Percentiles rank a stretch among this genome's conserved stretches.
Evolutionary conservation across 2,113 vertebrate genomes (phyloP).

Genomic region (Amphilophus citrinellus): DNA sequence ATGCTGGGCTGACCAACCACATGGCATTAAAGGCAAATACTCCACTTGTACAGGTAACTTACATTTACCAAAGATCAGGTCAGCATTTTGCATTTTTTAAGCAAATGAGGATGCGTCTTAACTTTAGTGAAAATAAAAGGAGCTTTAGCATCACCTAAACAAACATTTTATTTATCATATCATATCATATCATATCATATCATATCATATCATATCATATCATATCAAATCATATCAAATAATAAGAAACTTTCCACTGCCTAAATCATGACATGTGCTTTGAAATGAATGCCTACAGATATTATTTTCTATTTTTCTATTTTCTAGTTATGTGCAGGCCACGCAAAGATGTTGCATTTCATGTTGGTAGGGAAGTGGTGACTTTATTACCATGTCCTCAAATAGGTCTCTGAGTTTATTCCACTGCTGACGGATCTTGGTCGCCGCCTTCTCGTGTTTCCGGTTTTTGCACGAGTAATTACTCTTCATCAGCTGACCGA

Average conservation of each 20-base stretch:
- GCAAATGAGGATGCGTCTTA: neutral
- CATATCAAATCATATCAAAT: neutral
- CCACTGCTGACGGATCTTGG: constrained; percentile 74
- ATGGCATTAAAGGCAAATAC: constrained; percentile 87
- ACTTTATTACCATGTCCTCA: constrained; percentile 68
- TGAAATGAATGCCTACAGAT: neutral
- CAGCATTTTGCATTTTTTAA: constrained; percentile 21
- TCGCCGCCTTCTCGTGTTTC: constrained; percentile 73
- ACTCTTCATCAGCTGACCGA: constrained; percentile 80
- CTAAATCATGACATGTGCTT: neutral
- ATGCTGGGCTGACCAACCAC: constrained; percentile 78
- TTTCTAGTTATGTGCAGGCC: neutral
- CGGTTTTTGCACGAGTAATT: constrained; percentile 79
- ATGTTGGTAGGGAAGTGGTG: neutral
- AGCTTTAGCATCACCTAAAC: neutral
- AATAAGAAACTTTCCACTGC: neutral
- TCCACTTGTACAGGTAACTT: constrained; percentile 48
- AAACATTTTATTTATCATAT: neutral
- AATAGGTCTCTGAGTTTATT: constrained; percentile 60
- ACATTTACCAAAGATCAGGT: neutral
- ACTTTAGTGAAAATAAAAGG: neutral
- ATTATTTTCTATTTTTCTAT: neutral
- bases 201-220: too few species aligned
- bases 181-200: too few species aligned
- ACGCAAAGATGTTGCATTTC: neutral